These are phyloP conservation scores for Melanotaenia duboulayi DNA, from an alignment of 2,113 vertebrate genomes.

Conservation along the genomic window DNA sequence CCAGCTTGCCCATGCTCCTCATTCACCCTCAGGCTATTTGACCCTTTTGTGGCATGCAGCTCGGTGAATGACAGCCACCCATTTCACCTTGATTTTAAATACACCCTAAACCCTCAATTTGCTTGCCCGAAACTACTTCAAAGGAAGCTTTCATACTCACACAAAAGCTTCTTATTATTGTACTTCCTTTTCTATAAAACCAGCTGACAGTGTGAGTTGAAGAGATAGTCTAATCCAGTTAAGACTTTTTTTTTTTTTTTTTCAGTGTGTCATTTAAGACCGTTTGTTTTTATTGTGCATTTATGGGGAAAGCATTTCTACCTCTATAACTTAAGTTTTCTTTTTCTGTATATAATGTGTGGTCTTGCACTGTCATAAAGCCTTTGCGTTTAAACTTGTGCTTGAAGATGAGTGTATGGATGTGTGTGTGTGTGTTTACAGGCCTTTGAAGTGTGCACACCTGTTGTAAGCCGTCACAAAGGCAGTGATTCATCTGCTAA, in stretches of 20 bases:
- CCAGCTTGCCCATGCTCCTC: neutral
- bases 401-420: slow-evolving; percentile 2
- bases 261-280: slow-evolving; percentile 41
- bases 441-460: slow-evolving; percentile 70
- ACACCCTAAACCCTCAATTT: slow-evolving; percentile 62
- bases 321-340: slow-evolving; percentile 17
- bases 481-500: slow-evolving; percentile 62
- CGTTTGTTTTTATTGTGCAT: slow-evolving; percentile 15
- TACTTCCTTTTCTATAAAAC: slow-evolving; percentile 42
- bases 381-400: slow-evolving; percentile 25
- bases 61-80: slow-evolving; percentile 62
- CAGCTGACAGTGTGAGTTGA: slow-evolving; percentile 54
- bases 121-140: slow-evolving; percentile 65
- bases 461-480: slow-evolving; percentile 67
- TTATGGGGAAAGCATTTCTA: slow-evolving; percentile 29
- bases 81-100: slow-evolving; percentile 72
- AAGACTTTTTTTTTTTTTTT: slow-evolving; percentile 32
- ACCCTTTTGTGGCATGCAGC: slow-evolving; percentile 29
- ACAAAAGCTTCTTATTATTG: slow-evolving; percentile 34
- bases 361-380: slow-evolving; percentile 39
- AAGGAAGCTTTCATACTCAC: slow-evolving; percentile 34
- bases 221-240: slow-evolving; percentile 47
- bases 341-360: slow-evolving; percentile 46
- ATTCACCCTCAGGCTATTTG: slow-evolving; percentile 15
- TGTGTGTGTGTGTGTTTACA: slow-evolving; percentile 3